Evolutionary conservation across 2,113 vertebrate genomes (phyloP).

Genomic region (Albula glossodonta): DNA sequence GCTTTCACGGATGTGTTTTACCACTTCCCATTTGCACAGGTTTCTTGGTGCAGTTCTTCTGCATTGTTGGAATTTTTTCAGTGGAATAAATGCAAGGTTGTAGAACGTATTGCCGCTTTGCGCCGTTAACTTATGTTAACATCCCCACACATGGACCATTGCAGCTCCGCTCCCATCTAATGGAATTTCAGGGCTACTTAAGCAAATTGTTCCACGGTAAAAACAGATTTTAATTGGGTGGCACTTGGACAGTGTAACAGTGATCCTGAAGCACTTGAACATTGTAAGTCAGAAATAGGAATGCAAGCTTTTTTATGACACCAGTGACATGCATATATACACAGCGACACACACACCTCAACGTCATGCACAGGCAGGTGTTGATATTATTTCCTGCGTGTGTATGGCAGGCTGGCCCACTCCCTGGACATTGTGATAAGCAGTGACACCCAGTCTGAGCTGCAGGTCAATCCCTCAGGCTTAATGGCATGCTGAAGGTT

Average conservation of each 20-base stretch:
- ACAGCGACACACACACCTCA: too few relatives aligned
- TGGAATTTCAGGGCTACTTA: neutral
- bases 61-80: too few relatives aligned
- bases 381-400: too few relatives aligned
- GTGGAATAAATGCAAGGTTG: neutral
- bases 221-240: neutral
- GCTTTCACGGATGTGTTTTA: neutral
- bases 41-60: neutral
- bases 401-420: too few relatives aligned
- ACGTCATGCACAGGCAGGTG: too few relatives aligned
- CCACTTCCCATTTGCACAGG: neutral
- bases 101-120: neutral
- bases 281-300: too few relatives aligned
- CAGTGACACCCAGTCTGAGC: neutral
- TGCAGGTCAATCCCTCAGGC: neutral
- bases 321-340: too few relatives aligned
- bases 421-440: neutral
- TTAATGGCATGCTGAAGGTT: neutral
- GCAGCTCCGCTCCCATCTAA: neutral
- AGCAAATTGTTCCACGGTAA: neutral
- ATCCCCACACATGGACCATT: neutral
- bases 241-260: neutral
- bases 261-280: too few relatives aligned
- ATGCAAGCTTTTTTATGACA: too few relatives aligned
- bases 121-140: neutral